These are phyloP conservation scores for Rostratula benghalensis DNA, from an alignment of 2,113 vertebrate species.

Conservation along the genomic window DNA sequence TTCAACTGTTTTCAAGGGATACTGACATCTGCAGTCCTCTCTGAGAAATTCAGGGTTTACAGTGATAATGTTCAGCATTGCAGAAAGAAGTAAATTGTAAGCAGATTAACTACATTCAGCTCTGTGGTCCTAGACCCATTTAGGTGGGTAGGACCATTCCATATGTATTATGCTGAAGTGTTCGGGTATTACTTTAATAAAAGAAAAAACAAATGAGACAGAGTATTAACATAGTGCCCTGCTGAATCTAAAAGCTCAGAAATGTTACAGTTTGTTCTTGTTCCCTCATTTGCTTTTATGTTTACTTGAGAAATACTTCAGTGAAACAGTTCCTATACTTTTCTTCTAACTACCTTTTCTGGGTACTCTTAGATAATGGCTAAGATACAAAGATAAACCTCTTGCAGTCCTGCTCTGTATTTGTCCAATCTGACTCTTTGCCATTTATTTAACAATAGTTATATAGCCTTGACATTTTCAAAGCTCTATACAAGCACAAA, in stretches of 20 bases:
- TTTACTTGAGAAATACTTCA: not conserved
- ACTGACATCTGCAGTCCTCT: not conserved
- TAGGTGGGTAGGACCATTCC: not conserved
- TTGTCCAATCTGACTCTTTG: constrained; percentile 35
- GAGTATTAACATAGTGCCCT: not conserved
- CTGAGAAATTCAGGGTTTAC: not conserved
- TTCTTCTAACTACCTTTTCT: not conserved
- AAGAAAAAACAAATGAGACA: not conserved
- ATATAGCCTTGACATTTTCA: constrained; percentile 65
- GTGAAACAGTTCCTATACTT: not conserved
- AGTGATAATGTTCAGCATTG: not conserved
- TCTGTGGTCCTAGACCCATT: not conserved
- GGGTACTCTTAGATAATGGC: not conserved
- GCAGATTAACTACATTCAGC: not conserved
- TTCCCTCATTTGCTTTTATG: not conserved
- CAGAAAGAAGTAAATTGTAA: not conserved
- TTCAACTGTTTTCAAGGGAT: not conserved
- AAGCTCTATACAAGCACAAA: constrained; percentile 52
- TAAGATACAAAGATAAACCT: not conserved
- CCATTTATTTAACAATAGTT: constrained; percentile 61
- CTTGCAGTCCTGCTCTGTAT: not conserved
- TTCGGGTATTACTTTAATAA: not conserved
- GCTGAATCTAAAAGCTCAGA: not conserved
- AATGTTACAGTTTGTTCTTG: not conserved
- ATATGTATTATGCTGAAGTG: not conserved